Conservation (phyloP, 1,140 invertebrate species). For the Aphis gossypii region DNA sequence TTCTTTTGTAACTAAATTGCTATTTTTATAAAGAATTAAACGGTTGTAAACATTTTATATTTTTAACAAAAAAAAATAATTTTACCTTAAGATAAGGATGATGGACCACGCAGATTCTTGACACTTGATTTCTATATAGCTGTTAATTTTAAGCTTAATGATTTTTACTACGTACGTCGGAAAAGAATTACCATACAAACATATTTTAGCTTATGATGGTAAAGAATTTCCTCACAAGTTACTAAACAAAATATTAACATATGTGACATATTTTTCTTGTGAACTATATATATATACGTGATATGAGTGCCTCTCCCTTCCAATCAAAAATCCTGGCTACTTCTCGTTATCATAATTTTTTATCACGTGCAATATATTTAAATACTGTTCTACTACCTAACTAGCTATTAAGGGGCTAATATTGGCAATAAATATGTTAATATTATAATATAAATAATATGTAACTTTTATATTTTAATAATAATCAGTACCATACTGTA, state of each 20-base stretch:
- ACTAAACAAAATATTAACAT: constrained; percentile 18
- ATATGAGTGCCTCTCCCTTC: background rate
- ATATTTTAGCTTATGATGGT: background rate
- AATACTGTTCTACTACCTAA: background rate
- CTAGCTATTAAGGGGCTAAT: background rate
- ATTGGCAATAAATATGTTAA: background rate
- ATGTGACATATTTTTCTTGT: constrained; percentile 8
- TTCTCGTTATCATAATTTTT: constrained; percentile 5
- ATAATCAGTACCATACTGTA: background rate
- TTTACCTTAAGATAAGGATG: background rate
- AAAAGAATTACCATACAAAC: background rate
- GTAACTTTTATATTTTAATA: background rate
- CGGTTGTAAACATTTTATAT: background rate
- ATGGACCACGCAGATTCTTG: background rate
- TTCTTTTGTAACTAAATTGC: background rate
- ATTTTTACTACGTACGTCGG: background rate
- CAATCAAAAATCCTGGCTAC: background rate
- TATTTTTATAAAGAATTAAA: background rate
- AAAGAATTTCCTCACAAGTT: background rate
- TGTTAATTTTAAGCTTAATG: background rate
- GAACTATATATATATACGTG: constrained; percentile 15
- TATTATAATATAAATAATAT: background rate
- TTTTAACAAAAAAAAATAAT: background rate
- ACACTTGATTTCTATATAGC: background rate
- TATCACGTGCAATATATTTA: background rate